Evolutionary conservation across 2,797 vertebrate genomes (phyloP).

Genomic region (Catamblyrhynchus diadema): DNA sequence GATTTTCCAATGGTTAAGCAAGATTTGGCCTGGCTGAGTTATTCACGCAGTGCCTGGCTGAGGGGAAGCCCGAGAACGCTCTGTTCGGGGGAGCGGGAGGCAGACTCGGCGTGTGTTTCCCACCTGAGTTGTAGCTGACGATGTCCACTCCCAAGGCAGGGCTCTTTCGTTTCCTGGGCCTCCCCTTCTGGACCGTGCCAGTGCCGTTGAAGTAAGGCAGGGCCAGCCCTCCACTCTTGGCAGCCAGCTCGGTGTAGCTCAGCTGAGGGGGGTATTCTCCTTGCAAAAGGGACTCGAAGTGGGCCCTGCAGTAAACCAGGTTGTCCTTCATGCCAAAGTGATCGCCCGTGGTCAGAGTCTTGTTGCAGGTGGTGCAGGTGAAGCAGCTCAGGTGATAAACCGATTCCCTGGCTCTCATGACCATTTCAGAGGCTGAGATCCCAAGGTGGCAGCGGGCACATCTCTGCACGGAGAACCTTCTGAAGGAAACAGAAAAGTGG

Average conservation of each 20-base stretch:
- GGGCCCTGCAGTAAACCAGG: slow-evolving; percentile 95
- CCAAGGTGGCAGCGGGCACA: slow-evolving; percentile 99
- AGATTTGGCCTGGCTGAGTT: slow-evolving; percentile 12
- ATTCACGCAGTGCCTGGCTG: not conserved
- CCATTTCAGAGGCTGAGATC: slow-evolving; percentile 98
- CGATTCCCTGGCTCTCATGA: slow-evolving; percentile 97
- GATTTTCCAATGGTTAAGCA: slow-evolving; percentile 49
- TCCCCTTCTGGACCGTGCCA: slow-evolving; percentile 92
- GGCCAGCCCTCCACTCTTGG: slow-evolving; percentile 87
- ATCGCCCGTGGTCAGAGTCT: slow-evolving; percentile 96
- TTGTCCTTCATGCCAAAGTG: slow-evolving; percentile 99
- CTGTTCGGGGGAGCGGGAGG: not conserved
- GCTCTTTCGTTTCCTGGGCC: slow-evolving; percentile 95
- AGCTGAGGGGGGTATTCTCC: slow-evolving; percentile 91
- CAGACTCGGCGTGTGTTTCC: slow-evolving; percentile 32
- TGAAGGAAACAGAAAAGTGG: slow-evolving; percentile 76
- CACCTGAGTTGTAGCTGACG: slow-evolving; percentile 93
- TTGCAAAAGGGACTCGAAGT: slow-evolving; percentile 95
- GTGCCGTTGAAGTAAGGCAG: slow-evolving; percentile 96
- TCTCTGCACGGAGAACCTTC: slow-evolving; percentile 99
- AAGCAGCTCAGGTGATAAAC: slow-evolving; percentile 99
- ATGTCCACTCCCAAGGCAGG: slow-evolving; percentile 95
- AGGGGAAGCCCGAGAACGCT: slow-evolving; percentile 3
- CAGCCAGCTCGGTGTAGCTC: slow-evolving; percentile 95
- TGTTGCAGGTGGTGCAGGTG: slow-evolving; percentile 97